Conservation (phyloP, 30 jellyfish, hydroid and myxozoan species). For the Turritopsis dohrnii region DNA sequence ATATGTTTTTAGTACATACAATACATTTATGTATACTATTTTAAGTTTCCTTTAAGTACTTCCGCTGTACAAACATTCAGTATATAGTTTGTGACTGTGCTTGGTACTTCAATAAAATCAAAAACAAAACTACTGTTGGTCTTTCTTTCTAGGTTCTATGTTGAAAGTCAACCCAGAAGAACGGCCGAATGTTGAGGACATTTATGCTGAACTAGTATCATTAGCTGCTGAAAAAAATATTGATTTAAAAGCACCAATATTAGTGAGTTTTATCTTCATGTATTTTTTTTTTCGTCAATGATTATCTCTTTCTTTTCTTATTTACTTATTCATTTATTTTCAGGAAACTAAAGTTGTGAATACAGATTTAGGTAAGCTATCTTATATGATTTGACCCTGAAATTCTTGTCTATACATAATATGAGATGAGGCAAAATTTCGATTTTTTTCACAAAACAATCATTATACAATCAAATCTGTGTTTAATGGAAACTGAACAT, state of each 20-base stretch:
- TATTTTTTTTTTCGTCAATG: not conserved
- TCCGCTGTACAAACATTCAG: too few relatives aligned
- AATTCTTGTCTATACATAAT: not conserved
- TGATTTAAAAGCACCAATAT: constrained; percentile 54
- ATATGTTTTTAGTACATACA: too few relatives aligned
- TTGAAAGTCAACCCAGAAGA: constrained; percentile 63
- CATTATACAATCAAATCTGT: too few relatives aligned
- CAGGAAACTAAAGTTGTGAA: not conserved
- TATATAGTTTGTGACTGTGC: too few relatives aligned
- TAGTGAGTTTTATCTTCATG: constrained; percentile 35
- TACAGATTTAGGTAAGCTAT: not conserved
- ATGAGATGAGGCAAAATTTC: too few relatives aligned
- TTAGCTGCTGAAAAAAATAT: constrained; percentile 53
- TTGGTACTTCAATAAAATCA: too few relatives aligned
- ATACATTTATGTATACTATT: too few relatives aligned
- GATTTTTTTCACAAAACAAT: too few relatives aligned
- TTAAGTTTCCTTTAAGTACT: too few relatives aligned
- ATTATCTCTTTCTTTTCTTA: not conserved
- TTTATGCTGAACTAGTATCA: constrained; percentile 49
- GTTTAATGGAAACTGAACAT: too few relatives aligned
- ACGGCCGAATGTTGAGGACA: constrained; percentile 68
- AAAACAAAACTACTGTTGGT: too few relatives aligned
- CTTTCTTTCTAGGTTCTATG: constrained; percentile 53
- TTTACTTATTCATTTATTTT: not conserved
- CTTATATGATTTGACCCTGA: not conserved